Evolutionary conservation across 2,888 invertebrate species (phyloP), one percentile per base, ranked within the genome.

Genomic region (Ophraella communa): DNA sequence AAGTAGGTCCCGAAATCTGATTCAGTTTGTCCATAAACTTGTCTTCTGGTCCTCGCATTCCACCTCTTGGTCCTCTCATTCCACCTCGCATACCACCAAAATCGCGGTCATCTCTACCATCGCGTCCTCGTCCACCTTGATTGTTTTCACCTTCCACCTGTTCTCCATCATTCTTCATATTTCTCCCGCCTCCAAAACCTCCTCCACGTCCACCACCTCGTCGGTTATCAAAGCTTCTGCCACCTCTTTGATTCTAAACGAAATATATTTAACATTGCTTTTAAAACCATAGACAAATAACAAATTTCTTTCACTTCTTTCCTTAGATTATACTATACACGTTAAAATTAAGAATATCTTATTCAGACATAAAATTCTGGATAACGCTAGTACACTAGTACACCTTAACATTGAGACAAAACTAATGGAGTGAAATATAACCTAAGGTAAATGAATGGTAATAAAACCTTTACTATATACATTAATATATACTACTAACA

Each of bases 1-100:
- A 85, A n/a, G 94, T 88, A 0, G 94, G 92, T 0, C 94, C 95
- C 14, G 69, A 62, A 24, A 73, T 2, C 35, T 71, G 68, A n/a
- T 63, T 80, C 80, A 78, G 82, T 81, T 64, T 78, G 78, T 69
- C 73, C 30, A 66, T 58, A 24, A 74, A 69, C 44, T 73, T 71
- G 30, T 76, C 75, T 44, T 74, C 71, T 5, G 69, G 68, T 8
- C 70, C 73, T 5, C 73, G 54, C 52, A 57, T 64, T 11, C 59
- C 39, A 39, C 39, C 62, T 5, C 64, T 64, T 45, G 70, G 68
- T 20, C 72, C 70, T 17, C 66, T 61, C 83, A 83, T 83, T 81
- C 77, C 39, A 5, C n/a, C 77, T 79, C 77, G 72, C 71, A 33
- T 30, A 10, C 62, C 23, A 18, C 44, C 24, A n/a, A 20, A 27